Conservation (phyloP, 2,113 vertebrate genomes). For the Dissostichus mawsoni region DNA sequence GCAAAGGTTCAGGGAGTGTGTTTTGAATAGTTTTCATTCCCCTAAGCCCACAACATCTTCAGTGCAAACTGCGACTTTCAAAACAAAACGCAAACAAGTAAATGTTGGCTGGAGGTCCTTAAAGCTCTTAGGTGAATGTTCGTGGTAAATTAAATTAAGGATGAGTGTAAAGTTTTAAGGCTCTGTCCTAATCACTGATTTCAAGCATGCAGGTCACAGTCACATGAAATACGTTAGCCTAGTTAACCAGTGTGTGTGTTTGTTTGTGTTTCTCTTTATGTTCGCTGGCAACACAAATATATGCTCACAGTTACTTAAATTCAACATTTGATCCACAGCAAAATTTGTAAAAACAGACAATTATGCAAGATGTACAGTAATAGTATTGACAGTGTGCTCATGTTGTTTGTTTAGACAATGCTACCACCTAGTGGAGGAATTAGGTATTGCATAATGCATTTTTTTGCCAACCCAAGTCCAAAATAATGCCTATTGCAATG, state of each 20-base stretch:
- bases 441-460: not conserved
- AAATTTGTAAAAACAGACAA: not conserved
- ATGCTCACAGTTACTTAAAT: not conserved
- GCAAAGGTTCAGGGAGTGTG: not conserved
- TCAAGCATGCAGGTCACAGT: slow-evolving; percentile 48
- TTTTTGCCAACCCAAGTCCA: not conserved
- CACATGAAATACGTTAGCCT: slow-evolving; percentile 49
- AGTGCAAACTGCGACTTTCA: not conserved
- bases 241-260: not conserved
- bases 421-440: slow-evolving; percentile 54
- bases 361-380: not conserved
- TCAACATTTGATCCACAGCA: not conserved
- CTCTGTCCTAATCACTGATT: slow-evolving; percentile 39
- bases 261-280: not conserved
- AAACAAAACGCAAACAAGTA: not conserved
- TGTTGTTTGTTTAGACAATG: not conserved
- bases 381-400: not conserved
- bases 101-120: not conserved
- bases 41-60: not conserved
- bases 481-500: not conserved
- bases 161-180: slow-evolving; percentile 13
- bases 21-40: slow-evolving; percentile 34
- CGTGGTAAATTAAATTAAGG: not conserved
- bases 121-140: not conserved
- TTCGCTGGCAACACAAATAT: slow-evolving; percentile 20